Base-by-base conservation (phyloP, 2,797 vertebrate species). In the Sebastolobus alascanus region DNA sequence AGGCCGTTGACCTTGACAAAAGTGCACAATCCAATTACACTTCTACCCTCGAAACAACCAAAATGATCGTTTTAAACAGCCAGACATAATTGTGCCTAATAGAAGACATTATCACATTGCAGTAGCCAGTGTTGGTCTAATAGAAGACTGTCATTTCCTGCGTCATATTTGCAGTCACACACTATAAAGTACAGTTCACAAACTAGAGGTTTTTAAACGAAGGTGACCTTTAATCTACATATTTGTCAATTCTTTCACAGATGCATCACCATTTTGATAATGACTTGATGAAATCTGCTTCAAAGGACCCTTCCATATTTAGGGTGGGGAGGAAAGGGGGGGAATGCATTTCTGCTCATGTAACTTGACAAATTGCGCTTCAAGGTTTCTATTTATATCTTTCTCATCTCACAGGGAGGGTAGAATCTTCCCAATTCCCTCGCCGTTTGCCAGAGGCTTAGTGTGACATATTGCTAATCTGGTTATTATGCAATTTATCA, bases 401-500 rank as follows among this genome's bases (percentile, higher is more conserved):
- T 88, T 85, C 90, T 95, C 93, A 95, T 96, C 94, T 95, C 92
- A 89, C 90, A 90, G 88, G 92, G 84, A 92, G 90, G 81, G 73
- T 83, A 93, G 84, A 95, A 94, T 95, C 92, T 91, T 94, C 91
- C 90, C 90, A 92, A 94, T 95, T 94, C 95, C 89, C 88, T 88
- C 72, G 94, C 87, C 85, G 77, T 94, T 95, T 93, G 93, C 94
- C 92, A 94, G 91, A 84, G 94, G 94, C 93, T 96, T 95, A 94
- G 89, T 89, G 89, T 95, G 94, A 96, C 95, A 96, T 95, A 95
- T 95, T 93, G 93, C 90, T 95, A 95, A 95, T 95, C 93, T 95
- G 93, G 94, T 94, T 95, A 95, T 95, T 95, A 95, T 93, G 94
- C 94, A 94, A 95, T 96, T 95, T 92, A 95, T 96, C 94, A 95